phyloP scores from a whole-genome alignment of 2,797 vertebrate genomes.

The Esox masquinongy region DNA sequence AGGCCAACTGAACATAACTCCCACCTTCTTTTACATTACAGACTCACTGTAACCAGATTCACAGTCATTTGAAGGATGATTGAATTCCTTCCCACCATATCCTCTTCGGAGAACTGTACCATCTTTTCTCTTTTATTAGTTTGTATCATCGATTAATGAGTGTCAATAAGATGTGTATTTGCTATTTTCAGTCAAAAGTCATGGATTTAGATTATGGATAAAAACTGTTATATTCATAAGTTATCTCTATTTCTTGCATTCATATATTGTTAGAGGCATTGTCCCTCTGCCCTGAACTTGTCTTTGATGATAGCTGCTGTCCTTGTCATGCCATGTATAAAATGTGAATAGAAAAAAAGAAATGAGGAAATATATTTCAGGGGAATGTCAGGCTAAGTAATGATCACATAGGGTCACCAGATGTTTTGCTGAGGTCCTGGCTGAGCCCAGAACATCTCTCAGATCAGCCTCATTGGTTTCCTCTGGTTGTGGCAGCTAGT shows the following conservation, averaged over 20 bases:
- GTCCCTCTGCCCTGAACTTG: neutral
- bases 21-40: conserved; percentile 21
- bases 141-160: neutral
- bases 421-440: conserved; percentile 73
- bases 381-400: conserved; percentile 68
- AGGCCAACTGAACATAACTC: conserved; percentile 9
- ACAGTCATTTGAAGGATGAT: conserved; percentile 7
- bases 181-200: too few relatives aligned
- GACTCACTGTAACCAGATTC: conserved; percentile 37
- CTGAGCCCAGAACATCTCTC: conserved; percentile 72
- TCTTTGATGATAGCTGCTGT: conserved; percentile 69
- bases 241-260: neutral
- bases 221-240: neutral
- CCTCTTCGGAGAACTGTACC: neutral
- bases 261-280: conserved; percentile 10
- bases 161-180: neutral
- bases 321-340: conserved; percentile 69
- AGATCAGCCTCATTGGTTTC: conserved; percentile 81
- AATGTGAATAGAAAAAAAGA: conserved; percentile 63
- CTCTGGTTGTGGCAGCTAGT: conserved; percentile 72
- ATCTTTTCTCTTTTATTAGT: neutral
- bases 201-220: neutral
- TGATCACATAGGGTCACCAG: conserved; percentile 81
- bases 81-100: neutral
- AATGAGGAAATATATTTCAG: conserved; percentile 45